These are phyloP conservation scores for Pseudotriccus pelzelni DNA, from an alignment of 2,797 vertebrate genomes.

Conservation along the genomic window DNA sequence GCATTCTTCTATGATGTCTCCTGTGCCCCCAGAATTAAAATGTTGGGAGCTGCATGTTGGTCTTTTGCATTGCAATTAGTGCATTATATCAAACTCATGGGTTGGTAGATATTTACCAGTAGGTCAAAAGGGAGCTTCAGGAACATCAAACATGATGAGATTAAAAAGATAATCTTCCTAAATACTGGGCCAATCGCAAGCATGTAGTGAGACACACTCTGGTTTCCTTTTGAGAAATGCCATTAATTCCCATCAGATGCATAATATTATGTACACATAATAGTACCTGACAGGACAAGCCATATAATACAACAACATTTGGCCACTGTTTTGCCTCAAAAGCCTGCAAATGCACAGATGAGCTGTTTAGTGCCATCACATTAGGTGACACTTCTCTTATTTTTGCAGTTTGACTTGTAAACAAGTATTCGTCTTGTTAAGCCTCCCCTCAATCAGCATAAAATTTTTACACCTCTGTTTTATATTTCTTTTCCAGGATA, in stretches of 20 bases:
- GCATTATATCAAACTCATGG: not conserved
- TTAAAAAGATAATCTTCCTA: not conserved
- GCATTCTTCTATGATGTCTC: not conserved
- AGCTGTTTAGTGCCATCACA: not conserved
- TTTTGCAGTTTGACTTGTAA: not conserved
- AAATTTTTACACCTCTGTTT: not conserved
- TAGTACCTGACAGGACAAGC: not conserved
- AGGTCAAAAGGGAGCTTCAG: not conserved
- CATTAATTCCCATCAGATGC: not conserved
- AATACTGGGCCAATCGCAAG: not conserved
- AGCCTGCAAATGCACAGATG: not conserved
- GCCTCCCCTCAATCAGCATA: not conserved
- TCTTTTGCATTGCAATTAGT: not conserved
- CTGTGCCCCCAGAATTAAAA: not conserved
- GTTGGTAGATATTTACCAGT: not conserved
- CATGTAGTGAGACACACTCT: not conserved
- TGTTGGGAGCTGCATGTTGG: not conserved
- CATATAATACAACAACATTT: not conserved
- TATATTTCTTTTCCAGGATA: not conserved
- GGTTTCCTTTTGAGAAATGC: not conserved
- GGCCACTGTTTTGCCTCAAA: not conserved
- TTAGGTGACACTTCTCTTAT: not conserved
- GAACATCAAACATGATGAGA: not conserved
- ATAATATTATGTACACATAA: not conserved
- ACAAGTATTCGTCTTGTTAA: not conserved